These are phyloP conservation scores for Alethe castanea DNA, from an alignment of 2,113 vertebrate genomes.

Conservation along the genomic window DNA sequence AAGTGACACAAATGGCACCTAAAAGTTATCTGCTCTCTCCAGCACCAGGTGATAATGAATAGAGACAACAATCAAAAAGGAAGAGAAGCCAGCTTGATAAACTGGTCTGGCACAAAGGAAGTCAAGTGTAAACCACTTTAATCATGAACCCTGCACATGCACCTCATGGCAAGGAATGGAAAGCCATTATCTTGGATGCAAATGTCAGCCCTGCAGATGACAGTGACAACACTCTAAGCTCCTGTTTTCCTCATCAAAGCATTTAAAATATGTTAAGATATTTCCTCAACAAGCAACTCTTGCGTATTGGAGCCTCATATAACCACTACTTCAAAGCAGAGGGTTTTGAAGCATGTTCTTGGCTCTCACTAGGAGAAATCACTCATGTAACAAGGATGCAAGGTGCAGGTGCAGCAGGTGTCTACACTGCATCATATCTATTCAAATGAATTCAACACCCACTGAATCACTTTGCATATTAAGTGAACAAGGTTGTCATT, in stretches of 20 bases:
- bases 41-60: background rate
- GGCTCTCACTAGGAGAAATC: slow-evolving; percentile 56
- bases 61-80: background rate
- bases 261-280: slow-evolving; percentile 49
- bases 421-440: slow-evolving; percentile 43
- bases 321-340: slow-evolving; percentile 53
- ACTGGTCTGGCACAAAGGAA: background rate
- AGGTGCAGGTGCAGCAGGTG: slow-evolving; percentile 32
- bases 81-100: background rate
- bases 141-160: background rate
- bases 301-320: slow-evolving; percentile 4
- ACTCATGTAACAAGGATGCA: slow-evolving; percentile 50
- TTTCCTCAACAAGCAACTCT: slow-evolving; percentile 26
- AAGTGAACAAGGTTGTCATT: slow-evolving; percentile 33
- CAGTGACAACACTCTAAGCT: background rate
- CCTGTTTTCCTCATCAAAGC: slow-evolving; percentile 21
- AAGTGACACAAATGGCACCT: background rate
- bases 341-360: slow-evolving; percentile 50
- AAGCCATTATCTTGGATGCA: background rate
- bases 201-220: slow-evolving; percentile 1
- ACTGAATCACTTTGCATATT: slow-evolving; percentile 41
- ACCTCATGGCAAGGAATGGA: background rate
- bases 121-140: background rate
- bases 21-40: background rate
- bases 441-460: slow-evolving; percentile 55